A percentile compares a stretch with the other conserved stretches of the same genome.
Evolutionary conservation across 2,888 invertebrate species (phyloP).

Genomic region (Metalampra italica): DNA sequence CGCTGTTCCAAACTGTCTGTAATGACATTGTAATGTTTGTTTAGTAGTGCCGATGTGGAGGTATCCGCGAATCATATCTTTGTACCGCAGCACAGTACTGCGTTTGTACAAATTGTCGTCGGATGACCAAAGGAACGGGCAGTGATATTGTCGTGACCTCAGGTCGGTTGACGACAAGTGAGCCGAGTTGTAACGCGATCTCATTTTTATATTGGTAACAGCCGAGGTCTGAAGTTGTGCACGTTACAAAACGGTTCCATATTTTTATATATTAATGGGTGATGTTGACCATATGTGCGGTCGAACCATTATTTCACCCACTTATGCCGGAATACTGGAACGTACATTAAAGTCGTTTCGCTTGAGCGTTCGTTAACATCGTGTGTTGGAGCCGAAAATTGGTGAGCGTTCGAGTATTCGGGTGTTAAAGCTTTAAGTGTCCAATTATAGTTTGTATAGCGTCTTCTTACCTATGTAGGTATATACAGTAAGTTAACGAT

Average conservation of each 20-base stretch:
- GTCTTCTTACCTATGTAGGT: conserved; percentile 15
- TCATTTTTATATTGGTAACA: conserved; percentile 24
- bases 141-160: too few relatives aligned
- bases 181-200: conserved; percentile 40
- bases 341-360: too few relatives aligned
- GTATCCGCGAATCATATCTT: too few relatives aligned
- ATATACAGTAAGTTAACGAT: conserved; percentile 24
- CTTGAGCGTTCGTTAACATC: neutral
- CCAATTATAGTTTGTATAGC: conserved; percentile 27
- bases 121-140: too few relatives aligned
- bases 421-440: conserved; percentile 34
- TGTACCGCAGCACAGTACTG: too few relatives aligned
- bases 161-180: neutral
- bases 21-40: too few relatives aligned
- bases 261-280: conserved; percentile 21
- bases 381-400: neutral
- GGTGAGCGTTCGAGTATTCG: neutral
- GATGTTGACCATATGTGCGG: neutral
- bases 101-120: too few relatives aligned
- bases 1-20: too few relatives aligned
- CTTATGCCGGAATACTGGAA: conserved; percentile 1
- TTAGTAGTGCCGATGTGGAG: too few relatives aligned
- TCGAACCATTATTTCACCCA: conserved; percentile 16
- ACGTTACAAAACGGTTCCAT: conserved; percentile 20
- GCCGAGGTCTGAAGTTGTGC: neutral